Conservation (phyloP, 2,797 vertebrate species). For the Cephalopachus bancanus region DNA sequence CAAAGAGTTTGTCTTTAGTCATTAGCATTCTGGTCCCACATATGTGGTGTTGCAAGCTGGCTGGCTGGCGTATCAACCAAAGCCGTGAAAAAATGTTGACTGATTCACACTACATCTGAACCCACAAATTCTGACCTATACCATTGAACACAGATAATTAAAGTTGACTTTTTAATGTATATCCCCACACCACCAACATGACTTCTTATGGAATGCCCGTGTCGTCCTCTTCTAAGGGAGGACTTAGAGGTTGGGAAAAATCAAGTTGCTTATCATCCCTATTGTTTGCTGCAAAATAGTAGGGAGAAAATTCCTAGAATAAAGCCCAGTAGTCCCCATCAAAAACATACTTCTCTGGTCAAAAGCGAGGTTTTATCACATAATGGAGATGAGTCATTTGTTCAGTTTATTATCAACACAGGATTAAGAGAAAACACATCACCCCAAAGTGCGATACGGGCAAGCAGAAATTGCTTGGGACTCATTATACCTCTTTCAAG, state of each 20-base stretch:
- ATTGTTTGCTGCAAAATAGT: background rate
- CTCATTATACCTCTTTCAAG: background rate
- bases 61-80: background rate
- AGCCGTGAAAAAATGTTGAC: background rate
- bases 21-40: conserved; percentile 23
- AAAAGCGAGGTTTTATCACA: background rate
- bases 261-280: background rate
- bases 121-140: background rate
- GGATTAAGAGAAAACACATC: background rate
- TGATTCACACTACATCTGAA: conserved; percentile 16
- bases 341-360: background rate
- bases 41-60: background rate
- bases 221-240: background rate
- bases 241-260: background rate
- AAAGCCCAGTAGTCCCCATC: background rate
- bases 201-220: background rate
- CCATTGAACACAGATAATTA: background rate
- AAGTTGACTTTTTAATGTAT: background rate
- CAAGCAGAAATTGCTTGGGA: background rate
- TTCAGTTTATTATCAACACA: background rate
- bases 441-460: background rate
- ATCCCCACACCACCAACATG: no score
- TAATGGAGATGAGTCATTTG: background rate
- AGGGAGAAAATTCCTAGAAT: background rate
- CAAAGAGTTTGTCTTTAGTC: conserved; percentile 46